Evolutionary conservation across 2,888 invertebrate species (phyloP).

Genomic region (Conistra vaccinii): DNA sequence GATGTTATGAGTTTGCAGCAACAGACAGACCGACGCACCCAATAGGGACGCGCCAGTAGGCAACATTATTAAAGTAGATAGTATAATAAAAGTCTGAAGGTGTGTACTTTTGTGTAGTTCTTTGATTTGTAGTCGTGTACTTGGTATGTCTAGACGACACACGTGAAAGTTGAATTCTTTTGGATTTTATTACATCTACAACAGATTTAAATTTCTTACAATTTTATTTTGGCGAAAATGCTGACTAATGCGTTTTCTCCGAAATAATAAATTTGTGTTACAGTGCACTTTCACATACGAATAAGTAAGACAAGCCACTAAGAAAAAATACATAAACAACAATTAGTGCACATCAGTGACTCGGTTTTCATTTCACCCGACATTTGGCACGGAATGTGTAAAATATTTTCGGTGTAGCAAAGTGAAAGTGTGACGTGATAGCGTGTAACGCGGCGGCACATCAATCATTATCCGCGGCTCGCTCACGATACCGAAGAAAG

Average conservation of each 20-base stretch:
- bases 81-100: constrained; percentile 39
- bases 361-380: constrained; percentile 71
- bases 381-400: constrained; percentile 75
- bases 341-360: constrained; percentile 63
- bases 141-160: constrained; percentile 33
- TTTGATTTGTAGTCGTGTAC: constrained; percentile 38
- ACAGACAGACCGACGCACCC: constrained; percentile 68
- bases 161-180: not conserved
- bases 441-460: constrained; percentile 79
- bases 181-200: constrained; percentile 14
- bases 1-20: constrained; percentile 73
- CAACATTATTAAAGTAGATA: constrained; percentile 57
- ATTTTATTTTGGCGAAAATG: not conserved
- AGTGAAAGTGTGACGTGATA: constrained; percentile 85
- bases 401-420: constrained; percentile 83
- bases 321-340: constrained; percentile 43
- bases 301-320: constrained; percentile 13
- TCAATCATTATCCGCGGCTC: constrained; percentile 88
- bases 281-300: constrained; percentile 19
- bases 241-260: not conserved
- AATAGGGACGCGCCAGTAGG: constrained; percentile 42
- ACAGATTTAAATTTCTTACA: constrained; percentile 8
- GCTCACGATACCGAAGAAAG: constrained; percentile 86
- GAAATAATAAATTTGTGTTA: constrained; percentile 23
- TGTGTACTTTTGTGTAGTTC: constrained; percentile 39